Base-by-base conservation (phyloP, 2,113 vertebrate species). In the Seriola dumerili region DNA sequence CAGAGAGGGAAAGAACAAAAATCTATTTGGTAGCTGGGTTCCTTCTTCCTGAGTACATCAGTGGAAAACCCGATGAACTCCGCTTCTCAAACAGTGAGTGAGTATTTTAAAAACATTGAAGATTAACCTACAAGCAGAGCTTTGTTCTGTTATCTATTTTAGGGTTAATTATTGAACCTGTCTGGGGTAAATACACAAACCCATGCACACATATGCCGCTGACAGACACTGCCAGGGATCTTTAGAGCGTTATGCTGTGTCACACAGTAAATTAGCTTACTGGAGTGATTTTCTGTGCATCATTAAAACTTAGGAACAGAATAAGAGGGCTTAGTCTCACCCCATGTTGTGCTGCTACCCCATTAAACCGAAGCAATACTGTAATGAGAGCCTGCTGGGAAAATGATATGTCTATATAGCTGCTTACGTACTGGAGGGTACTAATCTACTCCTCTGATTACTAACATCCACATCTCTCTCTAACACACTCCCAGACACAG, bases 371-470 rank as follows among this genome's bases (percentile, higher is more conserved):
- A 89, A 84, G 87, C 80, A 85, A 82, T 66, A 72, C 85, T 81
- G 77, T 94, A 95, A 95, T 94, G 90, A 95, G 85, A 94, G 89
- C 91, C 89, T 89, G 91, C 91, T 93, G 92, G 81, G 93, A 91
- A 94, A 95, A 95, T 95, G 61, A 95, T 91, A 95, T 50, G 89
- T 89, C 89, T 94, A 76, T 63, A 85, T 82, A 78, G 88, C 92
- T 87, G 86, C 91, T 90, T 87, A 88, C 82, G 85, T 80, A 91
- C 88, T 82, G 77, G 78, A 93, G 89, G 88, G 89, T 93, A 94
- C 92, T 92, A 94, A 95, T 94, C 94, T 94, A 86, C 90, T 88
- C 61, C 90, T 93, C 82, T 93, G 88, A 90, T 95, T 94, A 93
- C 93, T 90, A 89, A 90, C 91, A 89, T 76, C 82, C 78, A 85